Evolutionary conservation across 2,113 vertebrate species (phyloP), one percentile per base, ranked within the genome.

Genomic region (Lasiurus cinereus): DNA sequence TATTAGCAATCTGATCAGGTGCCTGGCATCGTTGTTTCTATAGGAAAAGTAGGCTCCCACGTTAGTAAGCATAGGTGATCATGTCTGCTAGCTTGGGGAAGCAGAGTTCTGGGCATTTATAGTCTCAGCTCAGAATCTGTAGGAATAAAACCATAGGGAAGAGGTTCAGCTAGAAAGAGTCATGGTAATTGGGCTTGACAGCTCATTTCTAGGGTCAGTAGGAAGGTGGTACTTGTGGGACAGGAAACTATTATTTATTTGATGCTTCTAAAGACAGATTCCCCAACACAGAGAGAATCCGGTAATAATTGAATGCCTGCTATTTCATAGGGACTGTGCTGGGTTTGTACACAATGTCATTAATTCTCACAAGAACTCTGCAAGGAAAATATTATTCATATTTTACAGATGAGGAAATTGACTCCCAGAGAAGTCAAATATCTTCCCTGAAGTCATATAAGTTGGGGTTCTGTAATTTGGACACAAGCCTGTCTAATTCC

Each of bases 331-430:
- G 56, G n/a, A 24, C 91, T 84, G 6, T 94, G 77, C 19, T 79
- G 18, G 31, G 29, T 82, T 36, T 73, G 19, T 62, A 56, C 43
- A 4, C 3, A 36, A 27, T 76, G 13, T 70, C 39, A 59, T 27
- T 74, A 67, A 70, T 91, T 5, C 21, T 82, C 66, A 54, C 3
- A 73, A 67, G 56, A 90, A 59, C 14, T 69, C 43, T 33, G 1
- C 33, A 88, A 76, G 43, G 72, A 88, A 59, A 29, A 33, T 21
- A 62, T 74, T 91, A 48, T 31, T 27, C 74, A 10, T 31, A 67
- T 78, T 92, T 94, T n/a, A 84, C 50, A 90, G 52, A 33, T 33
- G 27, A 88, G 76, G 83, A 69, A 79, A 89, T 31, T 18, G 43
- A 95, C 27, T 14, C 13, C 66, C 66, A 90, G 89, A 69, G 21